A percentile compares a stretch with the other conserved stretches of the same genome.
These are phyloP conservation scores for Drosophila affinis DNA, from an alignment of 2,888 invertebrate species.

Conservation along the genomic window DNA sequence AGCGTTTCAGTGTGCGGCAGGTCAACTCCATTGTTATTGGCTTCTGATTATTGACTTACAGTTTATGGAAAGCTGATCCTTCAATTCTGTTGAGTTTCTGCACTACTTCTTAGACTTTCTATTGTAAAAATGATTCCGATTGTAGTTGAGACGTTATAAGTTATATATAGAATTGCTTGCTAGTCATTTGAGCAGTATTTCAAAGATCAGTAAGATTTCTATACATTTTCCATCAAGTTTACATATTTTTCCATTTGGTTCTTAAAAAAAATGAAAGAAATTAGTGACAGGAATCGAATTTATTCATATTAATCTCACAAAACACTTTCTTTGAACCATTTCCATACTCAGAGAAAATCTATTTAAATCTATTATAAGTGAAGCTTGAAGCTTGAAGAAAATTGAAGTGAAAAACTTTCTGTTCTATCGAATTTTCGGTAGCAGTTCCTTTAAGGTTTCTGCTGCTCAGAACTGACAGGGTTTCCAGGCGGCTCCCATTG, in stretches of 20 bases:
- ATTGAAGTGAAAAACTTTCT: neutral
- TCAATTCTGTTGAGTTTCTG: constrained; percentile 51
- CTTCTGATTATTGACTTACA: constrained; percentile 54
- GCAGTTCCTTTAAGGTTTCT: neutral
- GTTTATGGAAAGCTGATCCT: constrained; percentile 5
- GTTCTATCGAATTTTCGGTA: neutral
- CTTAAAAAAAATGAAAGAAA: constrained; percentile 68
- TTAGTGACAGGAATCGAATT: neutral
- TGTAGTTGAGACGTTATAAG: constrained; percentile 32
- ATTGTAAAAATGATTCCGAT: constrained; percentile 52
- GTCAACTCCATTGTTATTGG: constrained; percentile 88
- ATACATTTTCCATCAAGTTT: constrained; percentile 57
- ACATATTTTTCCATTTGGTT: constrained; percentile 62
- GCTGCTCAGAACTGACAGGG: neutral
- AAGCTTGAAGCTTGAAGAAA: neutral
- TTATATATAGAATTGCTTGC: constrained; percentile 63
- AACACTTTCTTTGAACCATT: too few relatives aligned
- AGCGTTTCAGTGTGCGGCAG: constrained; percentile 98
- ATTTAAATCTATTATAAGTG: too few relatives aligned
- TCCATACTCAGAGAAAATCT: too few relatives aligned
- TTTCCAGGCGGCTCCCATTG: neutral
- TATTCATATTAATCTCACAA: too few relatives aligned
- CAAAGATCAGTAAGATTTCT: constrained; percentile 73
- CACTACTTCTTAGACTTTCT: constrained; percentile 74
- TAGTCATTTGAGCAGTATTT: constrained; percentile 72